Percentiles rank a stretch among this genome's conserved stretches.
Conservation (phyloP, 2,888 invertebrate genomes). For the Noctua pronuba region DNA sequence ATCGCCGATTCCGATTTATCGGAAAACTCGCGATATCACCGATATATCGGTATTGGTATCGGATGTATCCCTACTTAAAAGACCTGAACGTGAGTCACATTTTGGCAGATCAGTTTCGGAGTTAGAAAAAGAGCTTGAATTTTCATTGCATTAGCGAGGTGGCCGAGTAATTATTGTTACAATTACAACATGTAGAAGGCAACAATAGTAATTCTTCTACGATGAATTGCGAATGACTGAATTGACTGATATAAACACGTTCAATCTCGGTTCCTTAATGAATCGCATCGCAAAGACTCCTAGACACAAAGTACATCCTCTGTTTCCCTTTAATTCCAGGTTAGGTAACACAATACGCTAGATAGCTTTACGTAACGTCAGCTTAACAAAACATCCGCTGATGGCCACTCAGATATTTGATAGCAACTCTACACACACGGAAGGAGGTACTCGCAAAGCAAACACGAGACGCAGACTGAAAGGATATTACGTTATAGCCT, state of each 20-base stretch:
- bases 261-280: slow-evolving; percentile 6
- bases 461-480: slow-evolving; percentile 39
- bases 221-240: background rate
- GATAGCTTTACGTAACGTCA: slow-evolving; percentile 23
- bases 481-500: slow-evolving; percentile 47
- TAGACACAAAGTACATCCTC: slow-evolving; percentile 13
- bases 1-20: too few species aligned
- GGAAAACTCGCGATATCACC: too few species aligned
- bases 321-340: slow-evolving; percentile 47
- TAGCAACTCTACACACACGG: slow-evolving; percentile 20
- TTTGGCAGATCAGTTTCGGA: background rate
- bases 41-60: too few species aligned
- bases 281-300: slow-evolving; percentile 8
- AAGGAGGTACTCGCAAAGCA: slow-evolving; percentile 15
- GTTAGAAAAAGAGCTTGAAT: background rate
- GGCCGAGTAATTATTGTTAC: background rate
- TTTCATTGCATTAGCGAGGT: background rate
- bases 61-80: too few species aligned
- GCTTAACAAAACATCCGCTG: slow-evolving; percentile 34
- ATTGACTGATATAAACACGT: background rate
- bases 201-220: background rate
- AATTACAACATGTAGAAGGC: background rate
- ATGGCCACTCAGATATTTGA: slow-evolving; percentile 32
- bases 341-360: slow-evolving; percentile 35
- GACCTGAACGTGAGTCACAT: background rate